phyloP scores from a whole-genome alignment of 2,797 vertebrate genomes.

The Acanthis flammea region DNA sequence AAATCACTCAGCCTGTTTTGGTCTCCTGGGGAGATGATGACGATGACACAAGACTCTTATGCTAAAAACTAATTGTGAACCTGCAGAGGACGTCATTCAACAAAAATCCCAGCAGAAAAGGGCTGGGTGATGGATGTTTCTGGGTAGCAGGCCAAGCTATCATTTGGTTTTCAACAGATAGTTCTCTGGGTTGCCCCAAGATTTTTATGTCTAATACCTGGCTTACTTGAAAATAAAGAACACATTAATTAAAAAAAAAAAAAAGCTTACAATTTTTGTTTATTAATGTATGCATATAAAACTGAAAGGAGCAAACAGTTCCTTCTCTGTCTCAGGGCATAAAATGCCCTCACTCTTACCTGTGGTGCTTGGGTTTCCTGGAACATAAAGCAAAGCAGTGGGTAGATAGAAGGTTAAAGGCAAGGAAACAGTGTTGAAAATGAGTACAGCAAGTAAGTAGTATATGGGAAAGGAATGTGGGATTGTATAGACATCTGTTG shows the following conservation, averaged over 20 bases:
- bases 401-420: background rate
- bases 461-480: background rate
- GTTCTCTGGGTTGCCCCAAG: conserved; percentile 18
- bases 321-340: background rate
- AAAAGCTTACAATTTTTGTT: background rate
- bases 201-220: conserved; percentile 10
- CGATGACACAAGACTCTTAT: conserved; percentile 49
- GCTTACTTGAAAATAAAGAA: conserved; percentile 42
- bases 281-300: background rate
- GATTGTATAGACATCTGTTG: background rate
- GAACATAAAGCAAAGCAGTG: background rate
- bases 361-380: background rate
- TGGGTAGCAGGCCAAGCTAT: conserved; percentile 60
- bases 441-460: background rate
- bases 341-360: background rate
- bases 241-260: background rate
- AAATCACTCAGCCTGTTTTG: conserved; percentile 67
- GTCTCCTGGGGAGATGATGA: conserved; percentile 67
- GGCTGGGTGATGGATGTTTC: conserved; percentile 67
- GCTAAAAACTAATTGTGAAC: conserved; percentile 76
- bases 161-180: conserved; percentile 58
- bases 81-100: conserved; percentile 70
- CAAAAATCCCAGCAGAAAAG: conserved; percentile 68
- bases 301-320: background rate
- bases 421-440: background rate